These are phyloP conservation scores for Aphaenogaster floridana DNA, from an alignment of 1,140 invertebrate species.

Conservation along the genomic window DNA sequence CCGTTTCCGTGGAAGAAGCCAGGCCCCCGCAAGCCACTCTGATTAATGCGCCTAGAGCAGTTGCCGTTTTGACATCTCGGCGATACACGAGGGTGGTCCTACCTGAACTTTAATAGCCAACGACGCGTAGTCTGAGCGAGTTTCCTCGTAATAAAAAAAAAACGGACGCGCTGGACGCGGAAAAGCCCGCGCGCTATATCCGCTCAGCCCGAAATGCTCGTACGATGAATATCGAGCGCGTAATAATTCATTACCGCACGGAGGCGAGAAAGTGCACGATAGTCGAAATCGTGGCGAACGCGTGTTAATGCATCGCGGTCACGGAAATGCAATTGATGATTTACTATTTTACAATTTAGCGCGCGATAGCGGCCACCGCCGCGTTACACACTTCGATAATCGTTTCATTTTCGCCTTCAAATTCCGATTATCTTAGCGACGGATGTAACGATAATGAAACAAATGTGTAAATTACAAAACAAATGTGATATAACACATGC, in stretches of 20 bases:
- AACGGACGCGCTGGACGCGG: not conserved
- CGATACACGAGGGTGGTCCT: not conserved
- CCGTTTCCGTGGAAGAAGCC: not conserved
- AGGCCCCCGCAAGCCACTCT: not conserved
- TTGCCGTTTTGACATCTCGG: constrained; percentile 10
- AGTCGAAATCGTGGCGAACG: constrained; percentile 49
- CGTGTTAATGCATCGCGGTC: constrained; percentile 50
- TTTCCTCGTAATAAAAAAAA: constrained; percentile 13
- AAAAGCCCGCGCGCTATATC: constrained; percentile 20
- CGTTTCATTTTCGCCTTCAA: constrained; percentile 45
- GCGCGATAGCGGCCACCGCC: constrained; percentile 36
- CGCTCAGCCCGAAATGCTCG: constrained; percentile 4
- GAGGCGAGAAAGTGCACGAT: constrained; percentile 53
- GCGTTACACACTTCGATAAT: constrained; percentile 47
- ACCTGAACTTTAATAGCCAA: not conserved
- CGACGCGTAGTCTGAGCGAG: not conserved
- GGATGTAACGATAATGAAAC: not conserved
- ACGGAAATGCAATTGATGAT: constrained; percentile 54
- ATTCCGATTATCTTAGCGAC: constrained; percentile 40
- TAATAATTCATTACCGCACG: constrained; percentile 50
- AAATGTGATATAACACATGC: not conserved
- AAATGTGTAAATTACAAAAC: not conserved
- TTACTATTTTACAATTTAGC: constrained; percentile 55
- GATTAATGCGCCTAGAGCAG: constrained; percentile 5
- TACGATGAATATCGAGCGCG: constrained; percentile 47